Percentiles rank a stretch among this genome's conserved stretches.
phyloP scores from a whole-genome alignment of 64 coral and sea anemone species.

The Cladopsammia gracilis region DNA sequence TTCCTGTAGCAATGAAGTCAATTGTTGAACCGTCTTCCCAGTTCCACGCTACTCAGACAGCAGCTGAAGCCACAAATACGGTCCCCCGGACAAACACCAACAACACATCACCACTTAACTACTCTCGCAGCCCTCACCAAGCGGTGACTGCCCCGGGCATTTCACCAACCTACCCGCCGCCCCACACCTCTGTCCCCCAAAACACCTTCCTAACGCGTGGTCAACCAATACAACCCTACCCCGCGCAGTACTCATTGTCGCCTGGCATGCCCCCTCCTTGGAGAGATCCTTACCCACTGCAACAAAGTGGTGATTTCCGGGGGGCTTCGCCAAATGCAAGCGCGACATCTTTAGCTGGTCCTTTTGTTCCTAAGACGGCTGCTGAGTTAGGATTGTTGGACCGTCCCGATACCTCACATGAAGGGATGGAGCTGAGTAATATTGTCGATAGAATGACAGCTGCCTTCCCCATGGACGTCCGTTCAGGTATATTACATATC shows the following conservation, averaged over 20 bases:
- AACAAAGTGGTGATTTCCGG: background rate
- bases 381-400: constrained; percentile 1
- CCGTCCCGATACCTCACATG: constrained; percentile 1
- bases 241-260: constrained; percentile 6
- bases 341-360: constrained; percentile 7
- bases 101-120: background rate
- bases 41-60: background rate
- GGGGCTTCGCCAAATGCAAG: background rate
- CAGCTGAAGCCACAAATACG: background rate
- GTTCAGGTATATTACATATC: constrained; percentile 52
- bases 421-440: constrained; percentile 74
- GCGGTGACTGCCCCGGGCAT: background rate
- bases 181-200: background rate
- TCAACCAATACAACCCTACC: background rate
- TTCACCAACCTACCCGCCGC: background rate
- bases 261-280: constrained; percentile 6
- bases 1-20: no score
- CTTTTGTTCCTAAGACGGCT: constrained; percentile 27
- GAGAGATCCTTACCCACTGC: background rate
- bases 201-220: background rate
- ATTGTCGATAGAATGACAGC: constrained; percentile 86
- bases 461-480: constrained; percentile 74
- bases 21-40: background rate
- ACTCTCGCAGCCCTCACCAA: background rate
- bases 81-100: background rate